Percentiles rank a stretch among this genome's conserved stretches.
phyloP scores from a whole-genome alignment of 2,113 vertebrate genomes.

The Columba livia region DNA sequence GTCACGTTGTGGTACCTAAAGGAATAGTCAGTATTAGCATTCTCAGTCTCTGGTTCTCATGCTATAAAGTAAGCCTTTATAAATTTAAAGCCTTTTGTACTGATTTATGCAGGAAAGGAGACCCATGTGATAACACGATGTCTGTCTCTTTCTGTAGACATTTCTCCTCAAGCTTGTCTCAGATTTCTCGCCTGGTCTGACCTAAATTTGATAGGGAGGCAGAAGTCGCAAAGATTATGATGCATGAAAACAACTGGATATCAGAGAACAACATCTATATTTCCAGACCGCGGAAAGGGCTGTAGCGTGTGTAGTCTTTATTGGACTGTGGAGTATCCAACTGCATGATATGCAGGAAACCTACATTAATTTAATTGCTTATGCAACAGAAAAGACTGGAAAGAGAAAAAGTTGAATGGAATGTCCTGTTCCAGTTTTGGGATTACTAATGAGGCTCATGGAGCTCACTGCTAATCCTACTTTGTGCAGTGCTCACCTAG shows the following conservation, averaged over 20 bases:
- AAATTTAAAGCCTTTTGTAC: background rate
- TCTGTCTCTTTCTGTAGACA: background rate
- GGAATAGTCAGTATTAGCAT: background rate
- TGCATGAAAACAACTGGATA: background rate
- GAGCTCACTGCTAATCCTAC: background rate
- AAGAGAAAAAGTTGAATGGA: background rate
- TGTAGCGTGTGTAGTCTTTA: background rate
- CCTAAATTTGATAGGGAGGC: background rate
- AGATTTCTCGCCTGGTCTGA: background rate
- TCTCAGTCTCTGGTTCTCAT: background rate
- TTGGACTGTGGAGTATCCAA: too few species aligned
- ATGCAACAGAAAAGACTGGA: background rate
- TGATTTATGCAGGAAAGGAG: background rate
- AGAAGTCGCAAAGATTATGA: background rate
- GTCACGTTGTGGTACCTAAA: background rate
- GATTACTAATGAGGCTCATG: background rate
- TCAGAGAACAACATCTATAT: background rate
- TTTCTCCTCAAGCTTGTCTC: background rate
- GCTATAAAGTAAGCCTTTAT: background rate
- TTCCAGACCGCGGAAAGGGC: background rate
- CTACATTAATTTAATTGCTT: background rate
- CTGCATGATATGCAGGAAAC: background rate
- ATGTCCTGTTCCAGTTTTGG: background rate
- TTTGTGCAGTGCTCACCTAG: background rate
- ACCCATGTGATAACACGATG: fast-evolving